Evolutionary conservation across 2,888 invertebrate genomes (phyloP), one percentile per base, ranked within the genome.

Genomic region (Dolomedes plantarius): DNA sequence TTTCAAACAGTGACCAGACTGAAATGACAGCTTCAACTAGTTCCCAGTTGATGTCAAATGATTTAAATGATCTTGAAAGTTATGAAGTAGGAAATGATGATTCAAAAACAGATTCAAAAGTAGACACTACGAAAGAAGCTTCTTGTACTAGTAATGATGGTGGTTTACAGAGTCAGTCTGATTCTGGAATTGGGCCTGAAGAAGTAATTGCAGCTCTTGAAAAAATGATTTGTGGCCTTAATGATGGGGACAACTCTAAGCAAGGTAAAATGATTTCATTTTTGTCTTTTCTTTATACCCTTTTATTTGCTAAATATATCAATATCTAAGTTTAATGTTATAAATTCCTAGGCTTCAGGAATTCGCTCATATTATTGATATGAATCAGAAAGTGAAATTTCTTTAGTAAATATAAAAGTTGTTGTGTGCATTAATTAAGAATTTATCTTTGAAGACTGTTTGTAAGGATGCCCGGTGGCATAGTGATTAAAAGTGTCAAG

Each of bases 141-240:
- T 19, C 65, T 13, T 16, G 27, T 27, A 13, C 29, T 0, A 64
- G 32, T 28, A 80, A 80, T 75, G 74, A 77, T 62, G 75, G 65
- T 6, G 78, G 68, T 36, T 11, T 74, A 31, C 83, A 87, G 39
- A 87, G 83, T 50, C 88, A 88, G 56, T 76, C 88, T 27, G 88
- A 88, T 85, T 88, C 88, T 27, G 88, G 88, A 11, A 88, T 88
- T 69, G 88, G 88, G 27, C 88, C 88, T 6, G 88, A 88, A 71
- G 88, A 88, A 81, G 88, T 88, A 11, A 77, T 83, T 16, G 88
- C 88, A 39, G 88, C 88, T 11, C 81, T 88, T n/a, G 88, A 88
- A 46, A 87, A 85, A 64, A 88, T 88, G 88, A 88, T 88, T 9
- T 72, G 85, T 83, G 88, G 87, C 64, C 83, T 88, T 62, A 85